A percentile compares a stretch with the other conserved stretches of the same genome.
phyloP scores from a whole-genome alignment of 2,797 vertebrate genomes.

The Falco columbarius region DNA sequence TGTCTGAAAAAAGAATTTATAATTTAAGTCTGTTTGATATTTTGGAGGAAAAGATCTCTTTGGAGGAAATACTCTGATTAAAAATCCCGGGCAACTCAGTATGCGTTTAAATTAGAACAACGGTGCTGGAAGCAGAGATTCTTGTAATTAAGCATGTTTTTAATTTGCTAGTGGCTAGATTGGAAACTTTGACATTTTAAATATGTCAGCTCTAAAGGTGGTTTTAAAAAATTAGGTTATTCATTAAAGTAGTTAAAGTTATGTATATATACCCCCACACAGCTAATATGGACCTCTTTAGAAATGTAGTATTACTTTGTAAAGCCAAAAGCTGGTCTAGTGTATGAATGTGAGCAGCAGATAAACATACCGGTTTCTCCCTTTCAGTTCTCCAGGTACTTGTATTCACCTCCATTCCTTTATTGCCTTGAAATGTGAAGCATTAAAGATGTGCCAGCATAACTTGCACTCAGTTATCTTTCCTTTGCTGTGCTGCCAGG shows the following conservation, averaged over 20 bases:
- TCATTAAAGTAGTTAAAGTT: not conserved
- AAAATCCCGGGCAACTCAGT: not conserved
- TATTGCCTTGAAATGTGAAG: slow-evolving; percentile 32
- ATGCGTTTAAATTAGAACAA: not conserved
- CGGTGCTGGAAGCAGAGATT: not conserved
- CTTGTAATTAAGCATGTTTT: not conserved
- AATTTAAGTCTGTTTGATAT: not conserved
- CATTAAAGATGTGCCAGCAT: slow-evolving; percentile 55
- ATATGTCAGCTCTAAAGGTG: not conserved
- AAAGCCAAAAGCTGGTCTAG: not conserved
- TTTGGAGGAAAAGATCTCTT: not conserved
- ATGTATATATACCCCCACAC: not conserved
- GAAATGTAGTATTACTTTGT: not conserved
- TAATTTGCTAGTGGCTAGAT: not conserved
- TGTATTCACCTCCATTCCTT: not conserved
- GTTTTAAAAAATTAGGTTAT: not conserved
- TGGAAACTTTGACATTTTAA: not conserved
- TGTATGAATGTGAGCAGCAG: not conserved
- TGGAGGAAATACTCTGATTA: not conserved
- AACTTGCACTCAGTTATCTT: slow-evolving; percentile 51
- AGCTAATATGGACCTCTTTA: not conserved
- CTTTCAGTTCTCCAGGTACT: not conserved
- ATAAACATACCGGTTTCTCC: not conserved
- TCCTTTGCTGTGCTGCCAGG: slow-evolving; percentile 20
- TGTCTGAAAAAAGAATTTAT: not conserved